Conservation (phyloP, 2,888 invertebrate species). For the Lacanobia wlatinum region DNA sequence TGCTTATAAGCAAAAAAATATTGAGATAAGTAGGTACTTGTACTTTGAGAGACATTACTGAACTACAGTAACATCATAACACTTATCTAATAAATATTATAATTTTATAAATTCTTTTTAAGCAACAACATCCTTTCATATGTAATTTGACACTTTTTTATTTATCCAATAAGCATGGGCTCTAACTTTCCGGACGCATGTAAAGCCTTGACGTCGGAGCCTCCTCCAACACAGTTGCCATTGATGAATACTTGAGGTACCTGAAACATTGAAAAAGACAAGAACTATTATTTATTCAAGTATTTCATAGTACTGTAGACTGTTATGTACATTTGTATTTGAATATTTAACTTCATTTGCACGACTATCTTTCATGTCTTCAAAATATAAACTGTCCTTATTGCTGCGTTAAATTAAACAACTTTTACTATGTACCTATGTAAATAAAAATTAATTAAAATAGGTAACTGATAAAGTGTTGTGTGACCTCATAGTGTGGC, state of each 20-base stretch:
- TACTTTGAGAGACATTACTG: conserved; percentile 44
- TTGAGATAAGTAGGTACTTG: conserved; percentile 32
- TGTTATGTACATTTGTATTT: conserved; percentile 8
- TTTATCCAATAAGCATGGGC: conserved; percentile 88
- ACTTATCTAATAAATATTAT: conserved; percentile 22
- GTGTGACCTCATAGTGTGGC: conserved; percentile 25
- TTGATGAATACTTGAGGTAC: conserved; percentile 98
- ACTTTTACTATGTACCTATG: conserved; percentile 11
- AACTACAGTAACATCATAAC: conserved; percentile 20
- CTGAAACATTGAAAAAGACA: conserved; percentile 85
- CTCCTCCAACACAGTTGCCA: conserved; percentile 97
- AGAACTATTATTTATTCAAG: conserved; percentile 8
- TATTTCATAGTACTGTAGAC: neutral
- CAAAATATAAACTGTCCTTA: conserved; percentile 23
- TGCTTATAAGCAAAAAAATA: neutral
- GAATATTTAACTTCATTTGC: conserved; percentile 28
- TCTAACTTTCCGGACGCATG: conserved; percentile 93
- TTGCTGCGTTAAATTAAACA: neutral
- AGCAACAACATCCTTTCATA: conserved; percentile 15
- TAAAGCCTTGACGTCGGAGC: conserved; percentile 95
- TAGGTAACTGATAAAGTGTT: neutral
- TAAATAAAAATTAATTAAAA: neutral
- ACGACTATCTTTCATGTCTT: conserved; percentile 33
- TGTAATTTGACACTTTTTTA: conserved; percentile 6
- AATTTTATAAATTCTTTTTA: conserved; percentile 4